phyloP scores from a whole-genome alignment of 2,888 invertebrate species.

The Sceliomorpha sp. region DNA sequence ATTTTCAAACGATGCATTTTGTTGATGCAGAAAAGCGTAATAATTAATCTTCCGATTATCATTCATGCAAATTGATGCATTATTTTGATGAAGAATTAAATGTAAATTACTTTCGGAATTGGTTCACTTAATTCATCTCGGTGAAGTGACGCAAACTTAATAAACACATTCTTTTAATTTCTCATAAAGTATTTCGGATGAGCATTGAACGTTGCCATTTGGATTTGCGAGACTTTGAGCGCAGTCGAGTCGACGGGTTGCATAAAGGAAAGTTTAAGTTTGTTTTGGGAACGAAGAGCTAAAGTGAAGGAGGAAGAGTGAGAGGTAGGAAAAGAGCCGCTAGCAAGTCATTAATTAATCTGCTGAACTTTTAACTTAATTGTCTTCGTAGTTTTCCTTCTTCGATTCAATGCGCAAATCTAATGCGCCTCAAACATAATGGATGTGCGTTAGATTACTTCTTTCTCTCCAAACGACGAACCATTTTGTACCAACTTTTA shows the following conservation, averaged over 20 bases:
- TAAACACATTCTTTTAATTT: slow-evolving; percentile 34
- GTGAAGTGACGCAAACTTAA: slow-evolving; percentile 23
- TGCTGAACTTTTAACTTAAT: slow-evolving; percentile 71
- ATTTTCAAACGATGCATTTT: too few relatives aligned
- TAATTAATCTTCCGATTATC: slow-evolving; percentile 30
- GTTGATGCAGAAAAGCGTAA: too few relatives aligned
- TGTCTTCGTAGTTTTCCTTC: slow-evolving; percentile 52
- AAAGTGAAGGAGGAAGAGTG: slow-evolving; percentile 14
- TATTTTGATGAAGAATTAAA: slow-evolving; percentile 24
- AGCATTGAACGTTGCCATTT: slow-evolving; percentile 19
- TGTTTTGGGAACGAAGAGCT: slow-evolving; percentile 34
- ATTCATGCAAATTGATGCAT: slow-evolving; percentile 10
- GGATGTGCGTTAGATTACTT: slow-evolving; percentile 3
- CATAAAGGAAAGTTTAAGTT: slow-evolving; percentile 42
- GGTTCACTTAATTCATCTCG: slow-evolving; percentile 4
- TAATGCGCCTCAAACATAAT: background rate
- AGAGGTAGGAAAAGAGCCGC: slow-evolving; percentile 8
- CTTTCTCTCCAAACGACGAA: too few relatives aligned
- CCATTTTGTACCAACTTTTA: too few relatives aligned
- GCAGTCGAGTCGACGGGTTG: slow-evolving; percentile 46
- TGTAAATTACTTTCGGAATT: slow-evolving; percentile 35
- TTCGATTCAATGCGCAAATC: slow-evolving; percentile 23
- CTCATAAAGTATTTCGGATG: slow-evolving; percentile 19
- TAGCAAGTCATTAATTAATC: slow-evolving; percentile 69
- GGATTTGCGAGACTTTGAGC: slow-evolving; percentile 45